Conservation (phyloP, 1,140 invertebrate species). For the Eubasilissa regina region DNA sequence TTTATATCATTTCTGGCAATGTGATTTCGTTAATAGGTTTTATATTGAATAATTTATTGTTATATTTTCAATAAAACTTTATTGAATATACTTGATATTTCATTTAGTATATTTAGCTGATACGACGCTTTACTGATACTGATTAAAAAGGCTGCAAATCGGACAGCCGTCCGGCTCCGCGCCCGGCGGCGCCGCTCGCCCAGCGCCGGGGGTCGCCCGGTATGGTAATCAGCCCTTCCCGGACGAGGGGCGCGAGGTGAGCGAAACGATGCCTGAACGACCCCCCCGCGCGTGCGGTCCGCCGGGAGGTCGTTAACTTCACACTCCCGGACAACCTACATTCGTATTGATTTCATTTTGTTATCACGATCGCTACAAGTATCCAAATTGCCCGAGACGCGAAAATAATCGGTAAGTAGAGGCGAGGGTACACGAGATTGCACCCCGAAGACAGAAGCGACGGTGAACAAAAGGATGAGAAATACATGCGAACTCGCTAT, state of each 20-base stretch:
- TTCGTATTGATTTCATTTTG: constrained; percentile 37
- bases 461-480: background rate
- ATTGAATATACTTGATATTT: background rate
- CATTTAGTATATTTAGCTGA: background rate
- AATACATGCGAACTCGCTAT: background rate
- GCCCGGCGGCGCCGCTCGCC: background rate
- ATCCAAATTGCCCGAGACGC: constrained; percentile 24
- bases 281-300: constrained; percentile 7
- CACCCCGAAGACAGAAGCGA: background rate
- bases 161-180: background rate
- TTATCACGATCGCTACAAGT: background rate
- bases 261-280: constrained; percentile 9
- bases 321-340: constrained; percentile 31
- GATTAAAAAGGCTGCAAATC: background rate
- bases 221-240: background rate
- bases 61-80: constrained; percentile 51
- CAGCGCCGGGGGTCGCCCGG: background rate
- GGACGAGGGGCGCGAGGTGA: background rate
- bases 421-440: background rate
- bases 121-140: background rate
- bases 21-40: constrained; percentile 50
- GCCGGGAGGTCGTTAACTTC: constrained; percentile 24
- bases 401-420: background rate
- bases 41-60: constrained; percentile 50
- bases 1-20: constrained; percentile 13